phyloP scores from a whole-genome alignment of 2,797 vertebrate species.

The Brachymystax lenok region DNA sequence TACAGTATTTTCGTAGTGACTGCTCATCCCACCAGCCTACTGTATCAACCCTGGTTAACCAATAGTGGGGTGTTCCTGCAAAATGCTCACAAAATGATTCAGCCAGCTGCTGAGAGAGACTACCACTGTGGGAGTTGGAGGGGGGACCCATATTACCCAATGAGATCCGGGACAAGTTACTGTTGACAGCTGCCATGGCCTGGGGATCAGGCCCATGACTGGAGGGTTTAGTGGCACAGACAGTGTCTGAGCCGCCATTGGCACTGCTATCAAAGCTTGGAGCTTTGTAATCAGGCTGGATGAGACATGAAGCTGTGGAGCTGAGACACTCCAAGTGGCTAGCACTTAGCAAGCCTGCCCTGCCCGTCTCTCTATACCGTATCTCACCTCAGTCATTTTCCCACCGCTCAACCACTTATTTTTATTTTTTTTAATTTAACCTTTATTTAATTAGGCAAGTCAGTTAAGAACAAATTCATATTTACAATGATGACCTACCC shows the following conservation, averaged over 20 bases:
- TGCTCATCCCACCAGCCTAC: neutral
- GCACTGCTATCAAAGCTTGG: slow-evolving; percentile 30
- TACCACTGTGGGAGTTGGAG: neutral
- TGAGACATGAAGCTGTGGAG: slow-evolving; percentile 18
- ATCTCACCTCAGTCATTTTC: slow-evolving; percentile 11
- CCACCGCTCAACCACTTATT: neutral
- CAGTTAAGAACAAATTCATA: too few relatives aligned
- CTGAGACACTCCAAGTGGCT: slow-evolving; percentile 21
- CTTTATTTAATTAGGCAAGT: too few relatives aligned
- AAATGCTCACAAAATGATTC: neutral
- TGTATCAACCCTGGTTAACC: neutral
- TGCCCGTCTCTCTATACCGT: slow-evolving; percentile 35
- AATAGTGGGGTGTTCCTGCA: neutral
- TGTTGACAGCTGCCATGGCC: neutral
- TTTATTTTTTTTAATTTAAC: too few relatives aligned
- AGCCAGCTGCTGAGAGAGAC: neutral
- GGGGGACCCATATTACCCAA: neutral
- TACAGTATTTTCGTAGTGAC: neutral
- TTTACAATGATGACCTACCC: too few relatives aligned
- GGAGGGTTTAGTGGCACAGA: slow-evolving; percentile 6
- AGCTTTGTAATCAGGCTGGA: slow-evolving; percentile 21
- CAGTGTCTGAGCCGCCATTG: slow-evolving; percentile 25
- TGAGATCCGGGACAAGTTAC: slow-evolving; percentile 1
- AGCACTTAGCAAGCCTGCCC: slow-evolving; percentile 21
- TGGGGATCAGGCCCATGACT: neutral